Evolutionary conservation across 1,140 invertebrate species (phyloP).

Genomic region (Drosophila novamexicana): DNA sequence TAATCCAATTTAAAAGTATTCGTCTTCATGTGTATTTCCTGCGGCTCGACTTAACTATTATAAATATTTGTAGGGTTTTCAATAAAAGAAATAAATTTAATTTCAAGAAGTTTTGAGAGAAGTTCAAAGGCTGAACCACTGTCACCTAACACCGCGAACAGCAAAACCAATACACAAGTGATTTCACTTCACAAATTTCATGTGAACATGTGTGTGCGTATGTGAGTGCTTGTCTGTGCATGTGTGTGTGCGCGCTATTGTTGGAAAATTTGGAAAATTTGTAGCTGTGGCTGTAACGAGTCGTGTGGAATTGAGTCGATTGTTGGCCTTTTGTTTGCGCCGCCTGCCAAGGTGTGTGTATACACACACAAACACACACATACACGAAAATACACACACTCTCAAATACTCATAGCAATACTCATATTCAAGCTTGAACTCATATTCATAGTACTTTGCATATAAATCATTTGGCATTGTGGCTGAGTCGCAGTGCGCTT

Average conservation of each 20-base stretch:
- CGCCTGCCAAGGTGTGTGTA: constrained; percentile 33
- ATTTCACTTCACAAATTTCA: constrained; percentile 18
- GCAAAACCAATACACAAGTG: constrained; percentile 46
- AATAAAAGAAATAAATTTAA: neutral
- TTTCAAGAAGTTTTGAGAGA: neutral
- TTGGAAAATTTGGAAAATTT: constrained; percentile 76
- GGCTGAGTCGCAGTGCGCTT: constrained; percentile 72
- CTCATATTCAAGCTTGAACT: neutral
- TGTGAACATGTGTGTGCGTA: constrained; percentile 13
- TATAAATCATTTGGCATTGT: constrained; percentile 79
- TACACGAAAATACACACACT: neutral
- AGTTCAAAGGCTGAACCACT: constrained; percentile 1
- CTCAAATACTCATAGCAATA: constrained; percentile 4
- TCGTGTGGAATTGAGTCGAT: constrained; percentile 67
- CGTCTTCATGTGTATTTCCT: too few species aligned
- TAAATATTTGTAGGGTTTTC: neutral
- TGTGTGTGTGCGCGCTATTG: constrained; percentile 52
- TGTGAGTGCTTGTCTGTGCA: constrained; percentile 24
- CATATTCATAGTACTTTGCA: constrained; percentile 62
- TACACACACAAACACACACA: constrained; percentile 12
- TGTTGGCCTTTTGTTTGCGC: constrained; percentile 59
- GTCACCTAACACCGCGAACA: constrained; percentile 7
- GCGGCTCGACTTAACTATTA: neutral
- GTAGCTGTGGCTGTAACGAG: constrained; percentile 59
- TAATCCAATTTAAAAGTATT: too few species aligned